These are phyloP conservation scores for Mesembrinibis cayennensis DNA, from an alignment of 2,113 vertebrate genomes.

Conservation along the genomic window DNA sequence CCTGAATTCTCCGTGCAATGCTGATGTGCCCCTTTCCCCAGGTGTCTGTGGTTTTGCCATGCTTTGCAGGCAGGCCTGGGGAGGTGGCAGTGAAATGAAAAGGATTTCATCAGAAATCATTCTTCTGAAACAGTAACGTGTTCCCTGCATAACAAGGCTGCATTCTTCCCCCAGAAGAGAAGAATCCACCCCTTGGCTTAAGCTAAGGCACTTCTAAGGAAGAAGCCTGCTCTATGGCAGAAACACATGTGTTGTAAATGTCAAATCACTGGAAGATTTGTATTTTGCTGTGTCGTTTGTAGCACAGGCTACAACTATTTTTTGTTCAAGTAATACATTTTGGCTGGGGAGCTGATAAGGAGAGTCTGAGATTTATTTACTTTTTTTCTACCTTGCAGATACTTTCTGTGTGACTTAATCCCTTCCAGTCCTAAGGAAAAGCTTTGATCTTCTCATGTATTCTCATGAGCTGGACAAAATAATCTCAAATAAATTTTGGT, in stretches of 20 bases:
- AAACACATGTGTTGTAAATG: neutral
- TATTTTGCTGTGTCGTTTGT: neutral
- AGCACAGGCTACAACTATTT: neutral
- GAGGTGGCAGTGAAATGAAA: neutral
- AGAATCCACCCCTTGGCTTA: neutral
- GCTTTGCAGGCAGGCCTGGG: neutral
- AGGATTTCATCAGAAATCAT: neutral
- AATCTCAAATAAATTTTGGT: neutral
- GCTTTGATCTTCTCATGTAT: neutral
- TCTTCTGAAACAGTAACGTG: neutral
- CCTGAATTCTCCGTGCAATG: neutral
- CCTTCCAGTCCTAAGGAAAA: neutral
- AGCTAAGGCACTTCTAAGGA: neutral
- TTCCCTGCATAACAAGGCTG: neutral
- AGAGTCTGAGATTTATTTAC: neutral
- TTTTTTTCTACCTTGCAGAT: neutral
- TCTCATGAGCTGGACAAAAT: constrained; percentile 2
- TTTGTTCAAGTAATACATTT: neutral
- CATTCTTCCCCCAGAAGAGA: neutral
- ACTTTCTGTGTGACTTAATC: neutral
- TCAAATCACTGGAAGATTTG: neutral
- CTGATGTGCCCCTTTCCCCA: neutral
- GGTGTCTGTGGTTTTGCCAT: neutral
- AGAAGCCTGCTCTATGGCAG: neutral
- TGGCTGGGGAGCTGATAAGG: neutral